Conservation (phyloP, 2,797 vertebrate species). For the Rhyacichthys aspro region DNA sequence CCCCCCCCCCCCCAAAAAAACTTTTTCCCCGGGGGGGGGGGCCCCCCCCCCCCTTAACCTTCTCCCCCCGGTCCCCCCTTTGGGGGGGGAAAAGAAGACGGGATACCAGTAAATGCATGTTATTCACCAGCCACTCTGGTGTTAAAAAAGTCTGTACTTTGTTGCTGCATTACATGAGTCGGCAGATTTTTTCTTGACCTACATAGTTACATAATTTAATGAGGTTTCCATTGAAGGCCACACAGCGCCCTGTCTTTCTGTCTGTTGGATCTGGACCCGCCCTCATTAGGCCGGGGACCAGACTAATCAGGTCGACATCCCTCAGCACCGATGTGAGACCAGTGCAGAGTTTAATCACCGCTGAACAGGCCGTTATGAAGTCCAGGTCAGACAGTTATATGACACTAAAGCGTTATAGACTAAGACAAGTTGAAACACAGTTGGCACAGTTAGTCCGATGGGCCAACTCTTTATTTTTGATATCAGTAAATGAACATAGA, state of each 20-base stretch:
- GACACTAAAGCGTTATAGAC: slow-evolving; percentile 4
- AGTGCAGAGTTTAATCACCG: slow-evolving; percentile 16
- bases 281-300: slow-evolving; percentile 19
- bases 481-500: too few species aligned
- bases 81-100: too few species aligned
- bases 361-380: not conserved
- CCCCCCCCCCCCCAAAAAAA: too few species aligned
- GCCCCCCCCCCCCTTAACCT: too few species aligned
- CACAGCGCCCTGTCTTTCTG: not conserved
- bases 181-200: not conserved
- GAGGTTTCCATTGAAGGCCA: slow-evolving; percentile 1
- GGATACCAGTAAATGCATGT: too few species aligned
- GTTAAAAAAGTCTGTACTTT: too few species aligned
- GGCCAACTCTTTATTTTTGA: not conserved
- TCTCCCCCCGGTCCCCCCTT: too few species aligned
- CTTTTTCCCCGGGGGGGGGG: too few species aligned
- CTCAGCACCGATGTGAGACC: slow-evolving; percentile 13
- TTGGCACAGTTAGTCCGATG: not conserved
- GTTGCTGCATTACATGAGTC: not conserved
- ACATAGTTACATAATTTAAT: not conserved
- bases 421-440: not conserved
- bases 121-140: too few species aligned
- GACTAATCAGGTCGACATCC: slow-evolving; percentile 27
- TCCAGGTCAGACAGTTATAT: slow-evolving; percentile 4
- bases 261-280: not conserved